Percentiles rank a stretch among this genome's conserved stretches.
phyloP scores from a whole-genome alignment of 1,140 invertebrate genomes.

The Acromyrmex charruanus region DNA sequence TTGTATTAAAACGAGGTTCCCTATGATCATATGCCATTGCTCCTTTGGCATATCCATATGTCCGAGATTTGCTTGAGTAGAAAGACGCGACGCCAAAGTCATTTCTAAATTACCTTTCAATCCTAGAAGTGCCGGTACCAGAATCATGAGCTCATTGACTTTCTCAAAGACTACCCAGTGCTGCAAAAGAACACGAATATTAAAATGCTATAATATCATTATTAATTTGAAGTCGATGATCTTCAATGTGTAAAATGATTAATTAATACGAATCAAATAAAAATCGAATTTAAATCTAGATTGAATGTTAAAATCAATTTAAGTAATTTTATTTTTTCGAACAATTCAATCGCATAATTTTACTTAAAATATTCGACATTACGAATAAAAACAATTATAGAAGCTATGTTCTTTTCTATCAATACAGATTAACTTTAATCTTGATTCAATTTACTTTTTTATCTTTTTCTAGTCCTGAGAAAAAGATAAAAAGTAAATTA shows the following conservation, averaged over 20 bases:
- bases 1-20: constrained; percentile 96
- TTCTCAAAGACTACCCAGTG: constrained; percentile 95
- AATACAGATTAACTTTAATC: too few species aligned
- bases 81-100: constrained; percentile 97
- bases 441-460: too few species aligned
- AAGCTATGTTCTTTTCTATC: too few species aligned
- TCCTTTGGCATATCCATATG: constrained; percentile 91
- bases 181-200: constrained; percentile 81
- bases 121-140: constrained; percentile 98
- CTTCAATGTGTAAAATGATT: not conserved
- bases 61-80: constrained; percentile 96
- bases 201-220: too few species aligned
- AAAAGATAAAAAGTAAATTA: too few species aligned
- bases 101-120: constrained; percentile 99
- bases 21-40: constrained; percentile 92
- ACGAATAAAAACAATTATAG: too few species aligned
- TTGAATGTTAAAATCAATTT: not conserved
- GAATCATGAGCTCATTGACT: constrained; percentile 96
- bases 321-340: not conserved
- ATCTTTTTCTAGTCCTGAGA: too few species aligned
- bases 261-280: not conserved
- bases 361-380: not conserved
- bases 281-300: not conserved
- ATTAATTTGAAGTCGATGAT: constrained; percentile 2
- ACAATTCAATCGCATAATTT: not conserved